Conservation (phyloP, 2,797 vertebrate genomes). For the Amazonetta brasiliensis region DNA sequence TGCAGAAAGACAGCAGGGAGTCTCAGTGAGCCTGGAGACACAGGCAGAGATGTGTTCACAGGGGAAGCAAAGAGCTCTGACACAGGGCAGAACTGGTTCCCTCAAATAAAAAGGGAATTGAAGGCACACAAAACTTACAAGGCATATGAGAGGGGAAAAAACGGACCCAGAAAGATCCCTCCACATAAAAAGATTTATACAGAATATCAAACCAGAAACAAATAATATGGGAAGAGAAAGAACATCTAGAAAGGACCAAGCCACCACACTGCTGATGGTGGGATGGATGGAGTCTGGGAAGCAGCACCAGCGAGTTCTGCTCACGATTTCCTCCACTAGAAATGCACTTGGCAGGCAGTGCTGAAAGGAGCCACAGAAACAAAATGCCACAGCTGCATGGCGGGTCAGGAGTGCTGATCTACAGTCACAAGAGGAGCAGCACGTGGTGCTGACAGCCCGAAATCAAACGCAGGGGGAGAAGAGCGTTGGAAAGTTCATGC, state of each 20-base stretch:
- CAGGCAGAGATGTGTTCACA: background rate
- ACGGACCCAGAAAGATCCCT: background rate
- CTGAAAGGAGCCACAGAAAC: background rate
- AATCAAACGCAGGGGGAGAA: background rate
- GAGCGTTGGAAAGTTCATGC: background rate
- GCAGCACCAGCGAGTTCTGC: background rate
- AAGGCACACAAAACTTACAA: background rate
- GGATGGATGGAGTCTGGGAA: background rate
- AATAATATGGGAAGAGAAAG: background rate
- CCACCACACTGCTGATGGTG: background rate
- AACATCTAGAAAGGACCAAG: background rate
- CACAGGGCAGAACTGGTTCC: background rate
- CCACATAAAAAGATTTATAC: accelerated
- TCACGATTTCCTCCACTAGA: background rate
- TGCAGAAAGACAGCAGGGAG: background rate
- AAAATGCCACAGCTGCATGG: background rate
- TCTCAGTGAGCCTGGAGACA: background rate
- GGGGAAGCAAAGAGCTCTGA: background rate
- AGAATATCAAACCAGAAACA: background rate
- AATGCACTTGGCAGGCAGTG: background rate
- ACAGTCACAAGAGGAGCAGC: background rate
- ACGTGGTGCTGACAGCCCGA: conserved; percentile 42
- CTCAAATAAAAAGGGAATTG: background rate
- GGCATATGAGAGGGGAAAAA: background rate
- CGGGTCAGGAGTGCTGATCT: background rate